Evolutionary conservation across 2,113 vertebrate species (phyloP).

Genomic region (Saccopteryx bilineata): DNA sequence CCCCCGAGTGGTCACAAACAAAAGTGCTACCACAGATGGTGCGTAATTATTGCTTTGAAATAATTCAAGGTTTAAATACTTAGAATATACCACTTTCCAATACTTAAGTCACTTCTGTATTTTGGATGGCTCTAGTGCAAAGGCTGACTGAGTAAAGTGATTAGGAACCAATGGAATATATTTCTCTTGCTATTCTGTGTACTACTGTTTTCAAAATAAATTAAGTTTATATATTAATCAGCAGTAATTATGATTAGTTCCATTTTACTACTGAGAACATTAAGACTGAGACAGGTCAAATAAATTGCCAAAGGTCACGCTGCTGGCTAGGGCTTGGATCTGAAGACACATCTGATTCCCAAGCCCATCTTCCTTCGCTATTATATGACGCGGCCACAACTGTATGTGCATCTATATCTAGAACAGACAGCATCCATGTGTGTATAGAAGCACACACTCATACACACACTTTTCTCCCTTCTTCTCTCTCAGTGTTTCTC

Average conservation of each 20-base stretch:
- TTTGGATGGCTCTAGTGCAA: not conserved
- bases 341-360: not conserved
- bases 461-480: not conserved
- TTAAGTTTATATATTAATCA: constrained; percentile 17
- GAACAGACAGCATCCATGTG: not conserved
- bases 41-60: constrained; percentile 33
- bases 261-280: constrained; percentile 36
- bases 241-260: not conserved
- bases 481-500: not conserved
- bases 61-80: constrained; percentile 22
- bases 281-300: constrained; percentile 16
- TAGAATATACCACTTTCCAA: not conserved
- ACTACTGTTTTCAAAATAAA: constrained; percentile 23
- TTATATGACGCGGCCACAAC: not conserved
- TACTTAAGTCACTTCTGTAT: not conserved
- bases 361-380: not conserved
- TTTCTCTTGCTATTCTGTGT: constrained; percentile 32
- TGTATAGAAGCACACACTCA: not conserved
- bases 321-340: not conserved
- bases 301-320: constrained; percentile 25
- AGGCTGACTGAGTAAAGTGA: not conserved
- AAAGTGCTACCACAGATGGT: constrained; percentile 13
- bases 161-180: not conserved
- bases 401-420: not conserved
- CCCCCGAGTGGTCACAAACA: constrained; percentile 5